Conservation (phyloP, 2,113 vertebrate genomes). For the Pelvicachromis taeniatus region DNA sequence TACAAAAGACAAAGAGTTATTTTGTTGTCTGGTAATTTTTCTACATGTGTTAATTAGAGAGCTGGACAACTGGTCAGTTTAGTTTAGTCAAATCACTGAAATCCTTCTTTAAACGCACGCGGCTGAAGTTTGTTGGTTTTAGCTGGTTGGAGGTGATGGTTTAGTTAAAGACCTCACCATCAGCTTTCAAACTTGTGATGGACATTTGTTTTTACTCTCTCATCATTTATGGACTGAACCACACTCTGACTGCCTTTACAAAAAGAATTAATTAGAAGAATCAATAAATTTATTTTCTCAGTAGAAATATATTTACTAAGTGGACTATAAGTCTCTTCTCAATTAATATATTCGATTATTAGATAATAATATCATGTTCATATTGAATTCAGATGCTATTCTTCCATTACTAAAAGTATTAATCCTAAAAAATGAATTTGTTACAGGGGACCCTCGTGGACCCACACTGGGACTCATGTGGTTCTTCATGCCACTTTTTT, state of each 20-base stretch:
- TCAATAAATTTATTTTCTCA: too few relatives aligned
- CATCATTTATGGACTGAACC: too few relatives aligned
- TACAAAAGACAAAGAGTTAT: not conserved
- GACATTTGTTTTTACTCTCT: too few relatives aligned
- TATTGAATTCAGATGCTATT: not conserved
- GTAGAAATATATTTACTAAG: too few relatives aligned
- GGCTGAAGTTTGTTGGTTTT: rapidly evolving
- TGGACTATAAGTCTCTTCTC: rapidly evolving
- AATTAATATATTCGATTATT: not conserved
- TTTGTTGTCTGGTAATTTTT: not conserved
- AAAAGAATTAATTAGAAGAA: too few relatives aligned
- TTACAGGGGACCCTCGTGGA: not conserved
- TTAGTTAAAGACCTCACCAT: not conserved
- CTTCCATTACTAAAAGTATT: not conserved
- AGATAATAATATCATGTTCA: not conserved
- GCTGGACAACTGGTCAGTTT: not conserved
- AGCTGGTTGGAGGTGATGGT: not conserved
- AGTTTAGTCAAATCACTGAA: not conserved
- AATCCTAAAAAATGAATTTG: not conserved
- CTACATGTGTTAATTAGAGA: not conserved
- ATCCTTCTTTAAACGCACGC: rapidly evolving
- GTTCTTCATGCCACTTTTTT: not conserved
- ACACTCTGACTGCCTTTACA: too few relatives aligned
- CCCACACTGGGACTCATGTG: not conserved
- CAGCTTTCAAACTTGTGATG: too few relatives aligned